Conservation (phyloP, 1,140 invertebrate species). For the Cyclargus thomasi region DNA sequence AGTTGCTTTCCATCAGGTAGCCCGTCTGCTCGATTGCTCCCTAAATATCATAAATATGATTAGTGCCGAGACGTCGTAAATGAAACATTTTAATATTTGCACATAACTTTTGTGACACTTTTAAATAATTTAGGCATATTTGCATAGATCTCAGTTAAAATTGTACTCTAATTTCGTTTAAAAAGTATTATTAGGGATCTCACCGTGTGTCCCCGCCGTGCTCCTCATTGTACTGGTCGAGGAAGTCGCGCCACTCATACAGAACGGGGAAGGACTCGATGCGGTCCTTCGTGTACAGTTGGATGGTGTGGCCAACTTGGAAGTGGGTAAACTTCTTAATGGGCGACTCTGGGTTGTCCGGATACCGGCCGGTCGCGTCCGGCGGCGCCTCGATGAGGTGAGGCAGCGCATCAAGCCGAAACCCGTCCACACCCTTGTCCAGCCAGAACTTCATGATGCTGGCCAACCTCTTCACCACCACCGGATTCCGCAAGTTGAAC, state of each 20-base stretch:
- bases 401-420: slow-evolving; percentile 79
- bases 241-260: slow-evolving; percentile 75
- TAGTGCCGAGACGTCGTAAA: too few species aligned
- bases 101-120: too few species aligned
- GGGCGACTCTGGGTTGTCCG: slow-evolving; percentile 74
- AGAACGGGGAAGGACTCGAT: slow-evolving; percentile 42
- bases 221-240: slow-evolving; percentile 68
- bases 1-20: too few species aligned
- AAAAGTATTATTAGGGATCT: slow-evolving; percentile 7
- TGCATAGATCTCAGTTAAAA: too few species aligned
- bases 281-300: slow-evolving; percentile 9
- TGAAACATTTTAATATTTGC: too few species aligned
- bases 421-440: slow-evolving; percentile 80
- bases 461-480: slow-evolving; percentile 52
- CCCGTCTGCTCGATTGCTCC: too few species aligned
- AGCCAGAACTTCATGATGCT: slow-evolving; percentile 78
- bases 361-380: slow-evolving; percentile 65
- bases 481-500: slow-evolving; percentile 76
- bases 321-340: not conserved
- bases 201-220: slow-evolving; percentile 58
- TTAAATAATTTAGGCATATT: too few species aligned
- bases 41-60: too few species aligned
- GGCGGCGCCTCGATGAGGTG: slow-evolving; percentile 76
- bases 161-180: too few species aligned
- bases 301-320: not conserved